These are phyloP conservation scores for Spondyliosoma cantharus DNA, from an alignment of 2,797 vertebrate species.

Conservation along the genomic window DNA sequence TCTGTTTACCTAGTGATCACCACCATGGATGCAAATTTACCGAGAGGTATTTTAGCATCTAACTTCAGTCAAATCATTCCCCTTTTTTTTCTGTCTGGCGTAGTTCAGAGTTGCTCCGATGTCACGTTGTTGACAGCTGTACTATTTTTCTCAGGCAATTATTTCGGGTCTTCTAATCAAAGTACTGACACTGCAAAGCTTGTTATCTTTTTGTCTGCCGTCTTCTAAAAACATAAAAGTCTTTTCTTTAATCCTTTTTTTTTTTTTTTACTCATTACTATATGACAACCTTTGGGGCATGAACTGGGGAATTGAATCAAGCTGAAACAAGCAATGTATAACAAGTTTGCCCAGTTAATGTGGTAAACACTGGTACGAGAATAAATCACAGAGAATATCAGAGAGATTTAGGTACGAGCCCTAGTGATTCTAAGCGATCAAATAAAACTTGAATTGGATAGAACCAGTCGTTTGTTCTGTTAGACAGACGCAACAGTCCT, in stretches of 20 bases:
- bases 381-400: background rate
- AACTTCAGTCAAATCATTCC: background rate
- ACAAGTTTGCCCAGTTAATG: background rate
- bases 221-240: too few relatives aligned
- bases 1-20: too few relatives aligned
- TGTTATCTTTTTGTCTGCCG: background rate
- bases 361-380: background rate
- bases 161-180: background rate
- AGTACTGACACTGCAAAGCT: background rate
- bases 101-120: background rate
- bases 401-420: background rate
- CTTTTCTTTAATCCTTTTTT: too few relatives aligned
- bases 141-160: background rate
- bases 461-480: background rate
- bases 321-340: background rate
- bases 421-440: background rate
- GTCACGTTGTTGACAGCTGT: background rate
- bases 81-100: background rate
- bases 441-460: background rate
- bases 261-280: too few relatives aligned
- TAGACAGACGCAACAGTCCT: background rate
- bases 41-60: background rate
- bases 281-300: too few relatives aligned
- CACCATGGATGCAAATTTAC: too few relatives aligned
- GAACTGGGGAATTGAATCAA: background rate